These are phyloP conservation scores for Drosophila eohydei DNA, from an alignment of 2,888 invertebrate genomes.

Conservation along the genomic window DNA sequence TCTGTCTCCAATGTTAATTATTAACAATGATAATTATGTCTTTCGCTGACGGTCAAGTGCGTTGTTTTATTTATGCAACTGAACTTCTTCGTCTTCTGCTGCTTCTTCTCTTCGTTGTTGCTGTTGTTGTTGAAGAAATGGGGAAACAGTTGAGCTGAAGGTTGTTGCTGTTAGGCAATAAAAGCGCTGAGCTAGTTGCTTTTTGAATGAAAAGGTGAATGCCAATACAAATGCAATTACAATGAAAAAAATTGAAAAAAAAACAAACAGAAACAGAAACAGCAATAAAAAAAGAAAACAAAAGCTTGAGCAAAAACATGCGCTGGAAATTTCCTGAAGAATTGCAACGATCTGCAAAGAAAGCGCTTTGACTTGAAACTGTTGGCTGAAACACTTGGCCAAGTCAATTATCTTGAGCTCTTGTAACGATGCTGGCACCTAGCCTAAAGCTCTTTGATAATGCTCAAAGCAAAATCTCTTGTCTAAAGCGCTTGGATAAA, in stretches of 20 bases:
- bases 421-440: not conserved
- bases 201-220: conserved; percentile 59
- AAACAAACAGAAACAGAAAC: not conserved
- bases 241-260: conserved; percentile 1
- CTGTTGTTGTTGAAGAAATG: conserved; percentile 48
- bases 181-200: conserved; percentile 50
- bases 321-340: conserved; percentile 40
- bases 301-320: conserved; percentile 2
- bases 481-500: not conserved
- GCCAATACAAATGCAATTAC: conserved; percentile 38
- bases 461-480: not conserved
- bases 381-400: not conserved
- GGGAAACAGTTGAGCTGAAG: conserved; percentile 69
- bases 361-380: not conserved
- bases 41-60: conserved; percentile 61
- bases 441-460: too few relatives aligned
- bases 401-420: not conserved
- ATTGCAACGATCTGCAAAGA: conserved; percentile 8
- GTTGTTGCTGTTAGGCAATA: conserved; percentile 54
- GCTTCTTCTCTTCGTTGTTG: not conserved
- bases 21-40: conserved; percentile 55
- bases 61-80: conserved; percentile 32
- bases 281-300: not conserved
- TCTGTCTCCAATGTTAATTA: conserved; percentile 50
- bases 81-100: conserved; percentile 41